Base-by-base conservation (phyloP, 1,140 invertebrate genomes). In the Tetraneura akinire region DNA sequence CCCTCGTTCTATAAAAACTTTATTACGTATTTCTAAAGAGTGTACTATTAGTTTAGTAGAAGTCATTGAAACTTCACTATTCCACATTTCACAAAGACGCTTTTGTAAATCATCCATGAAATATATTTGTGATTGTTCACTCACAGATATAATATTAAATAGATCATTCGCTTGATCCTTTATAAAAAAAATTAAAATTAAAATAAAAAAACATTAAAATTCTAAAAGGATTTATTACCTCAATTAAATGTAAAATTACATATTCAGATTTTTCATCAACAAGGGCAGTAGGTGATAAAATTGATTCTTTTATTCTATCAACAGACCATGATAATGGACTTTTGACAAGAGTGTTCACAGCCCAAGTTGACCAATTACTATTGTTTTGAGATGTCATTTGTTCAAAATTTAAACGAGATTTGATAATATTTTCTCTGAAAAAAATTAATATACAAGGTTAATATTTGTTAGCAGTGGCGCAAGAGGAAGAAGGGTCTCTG, bases 81-180 rank as follows among this genome's bases (percentile, higher is more conserved):
- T 62, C 74, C 74, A 78, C 53, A 78, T 45, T 10, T 60, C 8
- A 47, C 26, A 3, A n/a, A 78, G 55, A n/a, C 23, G 57, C 29
- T 78, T 78, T 78, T 78, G 74, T 60, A 78, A 26, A 45, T 78
- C 55, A 26, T 78, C 74, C 74, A 78, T 78, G 18, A 78, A 78
- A 26, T 62, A 45, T 10, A 78, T 78, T 78, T 60, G 74, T 5
- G 74, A 47, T 47, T 78, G 53, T 11, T 78, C 74, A 62, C 18
- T 78, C 10, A 29, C n/a, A 26, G 74, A 51, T 47, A 62, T 60
- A 1, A 9, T 18, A 57, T 51, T 78, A 23, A 78, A 78, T 47
- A 78, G 37, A 26, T 78, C 74, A 78, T 78, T 78, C 23, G 74
- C 74, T 62, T 78, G 74, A 21, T 45, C 26, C 74, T 76, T 21